A percentile compares a stretch with the other conserved stretches of the same genome.
phyloP scores from a whole-genome alignment of 1,140 invertebrate species.

The Drosophila guanche region DNA sequence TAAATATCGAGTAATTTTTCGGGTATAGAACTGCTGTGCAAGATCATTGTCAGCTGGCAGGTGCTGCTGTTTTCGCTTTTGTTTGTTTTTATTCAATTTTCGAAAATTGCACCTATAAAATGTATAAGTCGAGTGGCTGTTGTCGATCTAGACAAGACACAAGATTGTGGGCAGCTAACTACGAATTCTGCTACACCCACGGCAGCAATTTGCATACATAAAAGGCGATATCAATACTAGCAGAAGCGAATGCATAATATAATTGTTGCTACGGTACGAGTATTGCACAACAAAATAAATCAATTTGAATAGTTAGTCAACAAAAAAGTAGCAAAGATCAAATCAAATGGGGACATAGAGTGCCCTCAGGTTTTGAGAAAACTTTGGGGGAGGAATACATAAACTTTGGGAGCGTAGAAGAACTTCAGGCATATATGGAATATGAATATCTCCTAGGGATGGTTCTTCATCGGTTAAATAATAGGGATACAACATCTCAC shows the following conservation, averaged over 20 bases:
- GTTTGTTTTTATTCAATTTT: slow-evolving; percentile 39
- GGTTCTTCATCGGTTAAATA: too few relatives aligned
- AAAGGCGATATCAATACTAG: slow-evolving; percentile 37
- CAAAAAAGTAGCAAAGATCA: slow-evolving; percentile 2
- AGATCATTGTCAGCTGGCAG: slow-evolving; percentile 40
- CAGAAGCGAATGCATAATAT: slow-evolving; percentile 50
- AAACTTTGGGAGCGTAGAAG: too few relatives aligned
- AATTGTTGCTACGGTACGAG: slow-evolving; percentile 29
- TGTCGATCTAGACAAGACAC: slow-evolving; percentile 4
- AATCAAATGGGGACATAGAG: background rate
- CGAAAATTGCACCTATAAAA: slow-evolving; percentile 25
- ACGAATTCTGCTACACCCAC: slow-evolving; percentile 46
- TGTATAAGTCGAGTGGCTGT: slow-evolving; percentile 24
- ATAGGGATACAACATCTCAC: too few relatives aligned
- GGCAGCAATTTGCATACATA: slow-evolving; percentile 37
- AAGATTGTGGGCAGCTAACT: slow-evolving; percentile 30
- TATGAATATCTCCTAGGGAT: too few relatives aligned
- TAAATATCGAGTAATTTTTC: slow-evolving; percentile 37
- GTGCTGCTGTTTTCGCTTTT: slow-evolving; percentile 24
- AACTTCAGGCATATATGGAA: too few relatives aligned
- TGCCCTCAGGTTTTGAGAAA: too few relatives aligned
- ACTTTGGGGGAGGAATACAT: too few relatives aligned
- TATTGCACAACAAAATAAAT: slow-evolving; percentile 21
- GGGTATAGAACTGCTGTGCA: slow-evolving; percentile 12
- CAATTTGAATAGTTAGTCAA: slow-evolving; percentile 23